phyloP scores from a whole-genome alignment of 1,140 invertebrate species.

The Oncopeltus fasciatus region DNA sequence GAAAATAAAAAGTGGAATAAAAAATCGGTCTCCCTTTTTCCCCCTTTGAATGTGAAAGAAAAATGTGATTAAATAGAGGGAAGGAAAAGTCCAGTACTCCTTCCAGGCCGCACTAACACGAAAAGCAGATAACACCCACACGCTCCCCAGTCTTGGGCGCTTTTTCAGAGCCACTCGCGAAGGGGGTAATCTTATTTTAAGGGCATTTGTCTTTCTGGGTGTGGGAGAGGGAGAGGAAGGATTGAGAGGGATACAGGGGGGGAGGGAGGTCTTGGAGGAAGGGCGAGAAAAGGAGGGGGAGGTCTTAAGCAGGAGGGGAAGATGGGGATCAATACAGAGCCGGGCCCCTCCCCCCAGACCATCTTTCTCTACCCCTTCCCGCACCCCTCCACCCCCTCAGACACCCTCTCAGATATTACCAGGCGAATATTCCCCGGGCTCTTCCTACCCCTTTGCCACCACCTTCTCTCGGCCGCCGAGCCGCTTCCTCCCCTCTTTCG shows the following conservation, averaged over 20 bases:
- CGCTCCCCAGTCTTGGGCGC: background rate
- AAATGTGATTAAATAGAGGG: constrained; percentile 4
- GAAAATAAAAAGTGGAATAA: no score
- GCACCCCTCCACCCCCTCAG: background rate
- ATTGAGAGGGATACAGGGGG: no score
- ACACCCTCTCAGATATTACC: background rate
- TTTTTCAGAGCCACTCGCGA: background rate
- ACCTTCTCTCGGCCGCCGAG: no score
- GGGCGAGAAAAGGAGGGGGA: background rate
- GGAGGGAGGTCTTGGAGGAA: background rate
- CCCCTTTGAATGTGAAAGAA: no score
- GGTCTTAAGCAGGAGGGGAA: constrained; percentile 9
- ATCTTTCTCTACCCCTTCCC: background rate
- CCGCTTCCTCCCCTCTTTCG: background rate
- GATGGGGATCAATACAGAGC: constrained; percentile 1
- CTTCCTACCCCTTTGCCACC: background rate
- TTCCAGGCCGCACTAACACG: no score
- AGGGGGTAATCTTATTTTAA: constrained; percentile 10
- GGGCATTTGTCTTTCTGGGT: background rate
- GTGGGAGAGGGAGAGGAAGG: background rate
- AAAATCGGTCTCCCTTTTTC: no score
- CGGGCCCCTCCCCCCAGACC: background rate
- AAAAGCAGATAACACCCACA: no score
- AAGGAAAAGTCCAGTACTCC: background rate
- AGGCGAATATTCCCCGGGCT: background rate